These are phyloP conservation scores for Coleophora flavipennella DNA, from an alignment of 2,888 invertebrate genomes.

Conservation along the genomic window DNA sequence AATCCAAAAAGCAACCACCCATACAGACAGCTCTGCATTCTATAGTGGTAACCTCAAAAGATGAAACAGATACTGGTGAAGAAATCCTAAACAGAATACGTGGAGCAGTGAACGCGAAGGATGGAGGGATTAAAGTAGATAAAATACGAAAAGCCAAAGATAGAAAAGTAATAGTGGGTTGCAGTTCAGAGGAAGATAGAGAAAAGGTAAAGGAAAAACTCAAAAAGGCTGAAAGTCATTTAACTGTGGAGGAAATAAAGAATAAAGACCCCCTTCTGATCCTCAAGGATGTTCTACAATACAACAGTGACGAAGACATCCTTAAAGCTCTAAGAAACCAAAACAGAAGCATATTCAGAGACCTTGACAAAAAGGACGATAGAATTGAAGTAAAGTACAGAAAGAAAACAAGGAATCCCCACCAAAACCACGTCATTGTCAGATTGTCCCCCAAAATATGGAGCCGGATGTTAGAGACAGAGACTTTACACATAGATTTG, in stretches of 20 bases:
- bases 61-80: background rate
- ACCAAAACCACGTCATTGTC: background rate
- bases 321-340: background rate
- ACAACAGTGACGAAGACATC: background rate
- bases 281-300: conserved; percentile 1
- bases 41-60: background rate
- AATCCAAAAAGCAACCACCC: too few species aligned
- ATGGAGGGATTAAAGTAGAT: conserved; percentile 7
- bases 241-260: conserved; percentile 1
- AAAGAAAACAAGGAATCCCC: background rate
- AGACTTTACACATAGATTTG: conserved; percentile 12
- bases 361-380: background rate
- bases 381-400: background rate
- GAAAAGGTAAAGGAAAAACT: background rate
- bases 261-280: conserved; percentile 9
- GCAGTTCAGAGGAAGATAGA: conserved; percentile 3
- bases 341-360: background rate
- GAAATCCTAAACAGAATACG: background rate
- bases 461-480: conserved; percentile 3
- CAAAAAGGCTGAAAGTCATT: background rate
- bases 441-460: conserved; percentile 8
- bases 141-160: conserved; percentile 11
- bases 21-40: too few species aligned
- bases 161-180: conserved; percentile 8
- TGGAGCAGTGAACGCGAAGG: conserved; percentile 1